Evolutionary conservation across 2,797 vertebrate species (phyloP).

Genomic region (Chelmon rostratus): DNA sequence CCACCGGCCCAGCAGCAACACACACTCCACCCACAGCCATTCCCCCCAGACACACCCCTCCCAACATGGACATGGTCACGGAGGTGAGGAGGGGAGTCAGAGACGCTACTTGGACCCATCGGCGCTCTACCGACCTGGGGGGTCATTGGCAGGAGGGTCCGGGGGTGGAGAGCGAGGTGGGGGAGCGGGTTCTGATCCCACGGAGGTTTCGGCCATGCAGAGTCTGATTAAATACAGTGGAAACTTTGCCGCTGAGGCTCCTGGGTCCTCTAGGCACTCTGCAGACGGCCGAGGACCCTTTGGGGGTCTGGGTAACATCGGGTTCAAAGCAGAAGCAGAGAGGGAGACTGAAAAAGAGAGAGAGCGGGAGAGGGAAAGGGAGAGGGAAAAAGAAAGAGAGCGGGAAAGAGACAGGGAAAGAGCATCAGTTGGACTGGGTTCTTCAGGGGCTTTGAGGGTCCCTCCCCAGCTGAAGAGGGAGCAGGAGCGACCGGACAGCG

Average conservation of each 20-base stretch:
- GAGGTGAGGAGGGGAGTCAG: conserved; percentile 90
- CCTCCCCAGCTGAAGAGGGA: conserved; percentile 93
- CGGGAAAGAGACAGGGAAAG: conserved; percentile 77
- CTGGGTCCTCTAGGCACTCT: conserved; percentile 82
- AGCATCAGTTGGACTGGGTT: conserved; percentile 70
- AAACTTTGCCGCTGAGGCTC: conserved; percentile 90
- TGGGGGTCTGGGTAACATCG: conserved; percentile 91
- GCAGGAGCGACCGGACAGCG: conserved; percentile 93
- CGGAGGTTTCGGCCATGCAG: conserved; percentile 96
- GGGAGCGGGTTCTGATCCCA: conserved; percentile 69
- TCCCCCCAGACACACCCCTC: conserved; percentile 75
- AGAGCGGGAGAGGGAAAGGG: conserved; percentile 60
- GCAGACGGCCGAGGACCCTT: conserved; percentile 90
- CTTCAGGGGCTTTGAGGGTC: conserved; percentile 85
- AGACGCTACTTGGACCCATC: conserved; percentile 91
- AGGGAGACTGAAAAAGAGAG: conserved; percentile 84
- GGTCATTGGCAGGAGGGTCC: conserved; percentile 65
- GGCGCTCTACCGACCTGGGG: conserved; percentile 79
- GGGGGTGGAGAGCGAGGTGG: conserved; percentile 66
- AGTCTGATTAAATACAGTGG: conserved; percentile 98
- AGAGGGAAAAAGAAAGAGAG: conserved; percentile 81
- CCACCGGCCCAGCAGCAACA: conserved; percentile 60
- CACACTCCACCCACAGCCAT: conserved; percentile 70
- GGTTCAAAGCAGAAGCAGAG: conserved; percentile 38
- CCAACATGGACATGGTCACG: conserved; percentile 74